Evolutionary conservation across 2,113 vertebrate genomes (phyloP).

Genomic region (Pelmatolapia mariae): DNA sequence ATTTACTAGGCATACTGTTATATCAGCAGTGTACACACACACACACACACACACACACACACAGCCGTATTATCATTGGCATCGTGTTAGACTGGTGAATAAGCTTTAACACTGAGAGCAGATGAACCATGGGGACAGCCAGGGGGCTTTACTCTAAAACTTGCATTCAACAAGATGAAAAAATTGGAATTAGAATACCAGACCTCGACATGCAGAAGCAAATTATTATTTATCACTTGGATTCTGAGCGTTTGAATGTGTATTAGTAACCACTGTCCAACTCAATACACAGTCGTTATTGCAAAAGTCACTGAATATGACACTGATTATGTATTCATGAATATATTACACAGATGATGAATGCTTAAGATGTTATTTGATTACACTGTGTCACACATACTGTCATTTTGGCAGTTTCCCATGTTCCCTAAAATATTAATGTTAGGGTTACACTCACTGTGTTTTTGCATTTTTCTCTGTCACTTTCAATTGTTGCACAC

Average conservation of each 20-base stretch:
- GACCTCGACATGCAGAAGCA: neutral
- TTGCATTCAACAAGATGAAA: neutral
- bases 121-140: neutral
- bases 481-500: conserved; percentile 22
- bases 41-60: neutral
- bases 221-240: neutral
- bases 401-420: neutral
- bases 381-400: conserved; percentile 12
- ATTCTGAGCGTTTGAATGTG: neutral
- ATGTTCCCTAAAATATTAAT: conserved; percentile 10
- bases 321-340: conserved; percentile 16
- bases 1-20: neutral
- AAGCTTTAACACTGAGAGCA: neutral
- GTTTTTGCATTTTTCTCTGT: conserved; percentile 8
- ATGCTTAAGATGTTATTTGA: conserved; percentile 15
- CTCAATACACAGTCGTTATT: neutral
- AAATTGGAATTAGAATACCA: neutral
- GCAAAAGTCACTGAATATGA: neutral
- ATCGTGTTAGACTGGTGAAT: neutral
- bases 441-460: neutral
- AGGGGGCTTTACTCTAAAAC: neutral
- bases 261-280: neutral
- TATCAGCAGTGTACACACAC: neutral
- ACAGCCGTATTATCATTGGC: neutral
- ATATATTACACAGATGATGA: conserved; percentile 1